A percentile compares a stretch with the other conserved stretches of the same genome.
Conservation (phyloP, 2,888 invertebrate genomes). For the Argyresthia albistria region DNA sequence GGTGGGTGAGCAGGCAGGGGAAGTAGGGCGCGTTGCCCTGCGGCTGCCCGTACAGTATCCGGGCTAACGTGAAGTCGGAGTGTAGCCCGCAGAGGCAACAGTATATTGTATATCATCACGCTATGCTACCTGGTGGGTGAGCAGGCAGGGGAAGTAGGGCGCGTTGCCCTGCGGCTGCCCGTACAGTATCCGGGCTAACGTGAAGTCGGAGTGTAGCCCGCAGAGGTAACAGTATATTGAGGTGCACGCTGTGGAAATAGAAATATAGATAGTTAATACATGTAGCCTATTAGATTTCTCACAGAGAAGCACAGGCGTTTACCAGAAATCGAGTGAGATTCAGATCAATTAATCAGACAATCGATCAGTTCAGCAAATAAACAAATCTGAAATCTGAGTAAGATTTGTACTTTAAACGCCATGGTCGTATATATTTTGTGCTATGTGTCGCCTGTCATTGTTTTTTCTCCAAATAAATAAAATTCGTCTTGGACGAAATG, state of each 20-base stretch:
- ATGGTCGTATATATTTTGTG: too few relatives aligned
- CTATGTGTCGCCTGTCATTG: too few relatives aligned
- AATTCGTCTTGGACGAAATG: too few relatives aligned
- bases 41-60: conserved; percentile 83
- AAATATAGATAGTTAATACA: too few relatives aligned
- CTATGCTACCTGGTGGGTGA: conserved; percentile 68
- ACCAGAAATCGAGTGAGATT: too few relatives aligned
- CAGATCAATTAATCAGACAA: too few relatives aligned
- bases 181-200: conserved; percentile 86
- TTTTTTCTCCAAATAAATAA: too few relatives aligned
- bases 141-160: conserved; percentile 75
- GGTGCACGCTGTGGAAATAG: conserved; percentile 73
- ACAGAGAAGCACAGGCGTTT: too few relatives aligned
- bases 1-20: conserved; percentile 74
- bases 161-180: conserved; percentile 78
- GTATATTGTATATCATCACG: conserved; percentile 74
- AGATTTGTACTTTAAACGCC: too few relatives aligned
- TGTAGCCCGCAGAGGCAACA: conserved; percentile 92
- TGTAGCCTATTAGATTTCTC: too few relatives aligned
- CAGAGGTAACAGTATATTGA: conserved; percentile 92
- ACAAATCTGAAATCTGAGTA: too few relatives aligned
- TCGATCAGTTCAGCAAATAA: too few relatives aligned
- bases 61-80: conserved; percentile 87
- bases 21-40: conserved; percentile 78
- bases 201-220: conserved; percentile 89